Conservation (phyloP, 2,797 vertebrate genomes). For the Neomorphus geoffroyi region DNA sequence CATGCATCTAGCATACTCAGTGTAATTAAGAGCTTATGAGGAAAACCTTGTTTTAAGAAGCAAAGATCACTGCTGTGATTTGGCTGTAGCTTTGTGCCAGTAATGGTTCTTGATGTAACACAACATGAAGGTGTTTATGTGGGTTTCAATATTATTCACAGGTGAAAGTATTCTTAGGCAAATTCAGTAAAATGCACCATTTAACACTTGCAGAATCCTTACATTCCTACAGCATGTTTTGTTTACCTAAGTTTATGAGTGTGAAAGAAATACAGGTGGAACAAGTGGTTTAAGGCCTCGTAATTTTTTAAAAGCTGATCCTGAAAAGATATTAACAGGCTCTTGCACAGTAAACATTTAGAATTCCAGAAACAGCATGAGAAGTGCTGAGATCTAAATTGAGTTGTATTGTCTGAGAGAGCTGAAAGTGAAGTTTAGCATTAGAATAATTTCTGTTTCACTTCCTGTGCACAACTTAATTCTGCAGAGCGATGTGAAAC, state of each 20-base stretch:
- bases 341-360: constrained; percentile 33
- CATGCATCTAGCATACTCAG: not conserved
- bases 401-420: not conserved
- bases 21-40: constrained; percentile 46
- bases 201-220: not conserved
- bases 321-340: constrained; percentile 34
- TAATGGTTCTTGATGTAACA: constrained; percentile 45
- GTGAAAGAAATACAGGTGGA: not conserved
- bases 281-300: constrained; percentile 34
- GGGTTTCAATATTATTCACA: not conserved
- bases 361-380: not conserved
- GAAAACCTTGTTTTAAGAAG: constrained; percentile 50
- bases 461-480: not conserved
- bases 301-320: constrained; percentile 55
- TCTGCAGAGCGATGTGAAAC: constrained; percentile 8
- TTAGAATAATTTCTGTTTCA: constrained; percentile 5
- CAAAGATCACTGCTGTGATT: constrained; percentile 31
- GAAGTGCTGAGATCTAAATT: not conserved
- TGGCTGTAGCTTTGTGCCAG: constrained; percentile 47
- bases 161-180: not conserved
- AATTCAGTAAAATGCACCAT: not conserved
- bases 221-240: not conserved
- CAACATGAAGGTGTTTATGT: constrained; percentile 16
- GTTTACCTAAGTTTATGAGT: constrained; percentile 11
- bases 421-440: not conserved